Base-by-base conservation (phyloP, 2,797 vertebrate genomes). In the Sus cebifrons region DNA sequence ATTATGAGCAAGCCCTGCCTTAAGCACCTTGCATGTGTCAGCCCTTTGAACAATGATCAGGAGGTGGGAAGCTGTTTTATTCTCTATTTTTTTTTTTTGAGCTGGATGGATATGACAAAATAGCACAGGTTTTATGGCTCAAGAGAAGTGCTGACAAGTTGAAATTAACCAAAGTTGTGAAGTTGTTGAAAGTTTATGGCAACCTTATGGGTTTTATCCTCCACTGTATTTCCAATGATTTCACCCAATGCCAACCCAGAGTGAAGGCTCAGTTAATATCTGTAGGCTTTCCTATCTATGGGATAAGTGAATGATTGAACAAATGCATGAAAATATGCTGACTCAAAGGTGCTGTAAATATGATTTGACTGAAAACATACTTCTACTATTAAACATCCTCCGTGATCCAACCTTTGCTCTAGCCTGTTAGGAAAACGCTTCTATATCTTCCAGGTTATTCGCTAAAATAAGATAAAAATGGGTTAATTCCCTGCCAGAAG, bases 91-190 rank as follows among this genome's bases (percentile, higher is more conserved):
- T 32, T 3, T 74, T 32, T 32, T 86, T 79, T 81, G 75, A 60
- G 65, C 83, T 91, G 36, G 13, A 11, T 16, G 40, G n/a, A 29
- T 20, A 49, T 64, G 52, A 89, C 54, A 64, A 81, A 92, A 49
- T 81, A 44, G 32, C 56, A 68, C n/a, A 71, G 44, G 60, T 71
- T 74, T 77, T 60, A 93, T n/a, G 78, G 49, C 84, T 83, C 83
- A 52, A 44, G 71, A 77, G 44, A 85, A 85, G 71, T 56, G 73
- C 84, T 71, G 82, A 96, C 67, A 75, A 27, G 40, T 65, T 56
- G 44, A 77, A 96, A 86, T 87, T 70, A 75, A 87, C 40, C 36
- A 56, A 84, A 90, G 36, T 56, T 36, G 27, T 64, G 71, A 54
- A 84, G 58, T 85, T 68, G 58, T 62, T 86, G 56, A 64, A 86